phyloP scores from a whole-genome alignment of 2,888 invertebrate genomes.

The Piscicola geometra region DNA sequence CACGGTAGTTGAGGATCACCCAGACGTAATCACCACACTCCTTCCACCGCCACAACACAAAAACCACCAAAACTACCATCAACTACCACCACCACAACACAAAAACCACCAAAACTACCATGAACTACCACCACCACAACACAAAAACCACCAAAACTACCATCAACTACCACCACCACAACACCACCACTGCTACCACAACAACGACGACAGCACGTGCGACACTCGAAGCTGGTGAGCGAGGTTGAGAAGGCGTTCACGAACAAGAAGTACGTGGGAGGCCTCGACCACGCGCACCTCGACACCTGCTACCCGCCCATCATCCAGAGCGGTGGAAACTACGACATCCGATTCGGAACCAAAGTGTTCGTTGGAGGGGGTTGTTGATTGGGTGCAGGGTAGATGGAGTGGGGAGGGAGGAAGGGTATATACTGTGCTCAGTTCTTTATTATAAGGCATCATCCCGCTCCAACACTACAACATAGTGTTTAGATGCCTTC shows the following conservation, averaged over 20 bases:
- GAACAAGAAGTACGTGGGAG: conserved; percentile 91
- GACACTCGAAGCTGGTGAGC: conserved; percentile 88
- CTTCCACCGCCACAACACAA: too few species aligned
- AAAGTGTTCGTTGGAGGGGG: conserved; percentile 57
- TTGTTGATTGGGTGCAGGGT: not conserved
- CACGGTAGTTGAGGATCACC: too few species aligned
- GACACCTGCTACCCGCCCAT: conserved; percentile 99
- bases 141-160: not conserved
- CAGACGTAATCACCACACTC: too few species aligned
- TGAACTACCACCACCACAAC: not conserved
- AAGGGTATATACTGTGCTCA: too few species aligned
- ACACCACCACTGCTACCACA: not conserved
- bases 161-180: conserved; percentile 1
- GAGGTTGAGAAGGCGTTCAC: conserved; percentile 85
- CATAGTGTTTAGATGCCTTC: too few species aligned
- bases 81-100: not conserved
- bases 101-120: not conserved
- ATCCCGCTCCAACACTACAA: too few species aligned
- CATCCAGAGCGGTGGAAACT: conserved; percentile 96
- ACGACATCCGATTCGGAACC: conserved; percentile 92
- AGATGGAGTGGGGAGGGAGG: not conserved
- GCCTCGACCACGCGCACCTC: conserved; percentile 79
- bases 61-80: too few species aligned
- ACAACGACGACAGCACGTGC: conserved; percentile 73
- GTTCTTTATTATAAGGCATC: too few species aligned